Conservation (phyloP, 2,797 vertebrate genomes). For the Naso thynnoides region DNA sequence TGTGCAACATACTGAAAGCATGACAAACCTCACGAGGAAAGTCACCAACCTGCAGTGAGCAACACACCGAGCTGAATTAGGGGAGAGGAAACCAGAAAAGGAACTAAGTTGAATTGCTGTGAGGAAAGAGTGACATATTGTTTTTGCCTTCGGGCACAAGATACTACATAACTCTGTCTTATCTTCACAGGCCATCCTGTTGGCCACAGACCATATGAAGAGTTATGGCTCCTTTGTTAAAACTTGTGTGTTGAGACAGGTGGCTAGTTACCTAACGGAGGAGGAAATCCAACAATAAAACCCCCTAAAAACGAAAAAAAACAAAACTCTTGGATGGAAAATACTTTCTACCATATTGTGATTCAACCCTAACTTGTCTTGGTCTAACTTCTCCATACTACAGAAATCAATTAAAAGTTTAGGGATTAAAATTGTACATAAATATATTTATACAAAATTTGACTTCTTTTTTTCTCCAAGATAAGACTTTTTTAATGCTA, state of each 20-base stretch:
- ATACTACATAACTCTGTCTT: background rate
- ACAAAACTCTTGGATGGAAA: background rate
- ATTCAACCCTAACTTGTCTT: background rate
- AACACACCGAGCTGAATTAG: background rate
- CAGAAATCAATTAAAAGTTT: background rate
- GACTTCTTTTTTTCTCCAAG: background rate
- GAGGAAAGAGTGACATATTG: constrained; percentile 19
- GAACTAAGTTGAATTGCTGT: constrained; percentile 36
- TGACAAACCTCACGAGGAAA: constrained; percentile 42
- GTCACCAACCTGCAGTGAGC: constrained; percentile 24
- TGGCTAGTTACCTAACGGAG: constrained; percentile 1
- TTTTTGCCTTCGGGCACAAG: background rate
- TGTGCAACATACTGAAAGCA: constrained; percentile 48
- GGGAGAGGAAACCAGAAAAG: constrained; percentile 53
- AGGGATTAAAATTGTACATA: too few relatives aligned
- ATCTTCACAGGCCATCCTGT: constrained; percentile 1
- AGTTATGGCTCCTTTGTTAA: constrained; percentile 21
- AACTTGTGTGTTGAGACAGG: constrained; percentile 22
- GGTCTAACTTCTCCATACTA: background rate
- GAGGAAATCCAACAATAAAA: constrained; percentile 25
- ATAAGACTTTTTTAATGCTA: background rate
- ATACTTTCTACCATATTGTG: background rate
- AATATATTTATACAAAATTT: too few relatives aligned
- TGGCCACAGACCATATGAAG: background rate
- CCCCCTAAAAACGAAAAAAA: too few relatives aligned